phyloP scores from a whole-genome alignment of 2,113 vertebrate genomes.

The Pan troglodytes region DNA sequence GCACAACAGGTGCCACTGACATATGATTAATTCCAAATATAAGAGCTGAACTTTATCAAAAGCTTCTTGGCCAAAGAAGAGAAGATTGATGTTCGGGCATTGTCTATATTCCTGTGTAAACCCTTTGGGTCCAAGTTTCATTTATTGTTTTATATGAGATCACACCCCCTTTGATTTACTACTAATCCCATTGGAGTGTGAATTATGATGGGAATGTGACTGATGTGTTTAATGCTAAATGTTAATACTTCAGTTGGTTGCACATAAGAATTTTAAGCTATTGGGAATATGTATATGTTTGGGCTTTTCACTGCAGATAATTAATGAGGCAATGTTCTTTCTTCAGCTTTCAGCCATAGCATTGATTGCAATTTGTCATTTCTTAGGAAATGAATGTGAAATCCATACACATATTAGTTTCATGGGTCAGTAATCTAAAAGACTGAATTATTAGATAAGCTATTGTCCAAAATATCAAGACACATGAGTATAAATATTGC shows the following conservation, averaged over 20 bases:
- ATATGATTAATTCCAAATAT: not conserved
- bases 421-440: not conserved
- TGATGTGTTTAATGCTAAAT: not conserved
- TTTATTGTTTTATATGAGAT: not conserved
- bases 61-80: not conserved
- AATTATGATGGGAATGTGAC: not conserved
- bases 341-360: constrained; percentile 2
- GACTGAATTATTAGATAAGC: not conserved
- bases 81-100: not conserved
- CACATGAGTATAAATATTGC: not conserved
- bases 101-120: not conserved
- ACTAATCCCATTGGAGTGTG: not conserved
- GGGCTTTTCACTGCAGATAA: not conserved
- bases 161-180: not conserved
- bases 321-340: not conserved
- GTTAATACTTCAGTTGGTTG: not conserved
- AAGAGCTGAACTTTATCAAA: not conserved
- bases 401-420: not conserved
- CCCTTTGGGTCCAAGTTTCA: not conserved
- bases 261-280: not conserved
- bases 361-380: not conserved
- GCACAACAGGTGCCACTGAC: not conserved
- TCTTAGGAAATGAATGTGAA: not conserved
- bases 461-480: constrained; percentile 12
- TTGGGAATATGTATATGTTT: not conserved